Base-by-base conservation (phyloP, 2,113 vertebrate species). In the Notarius lentiginosus region DNA sequence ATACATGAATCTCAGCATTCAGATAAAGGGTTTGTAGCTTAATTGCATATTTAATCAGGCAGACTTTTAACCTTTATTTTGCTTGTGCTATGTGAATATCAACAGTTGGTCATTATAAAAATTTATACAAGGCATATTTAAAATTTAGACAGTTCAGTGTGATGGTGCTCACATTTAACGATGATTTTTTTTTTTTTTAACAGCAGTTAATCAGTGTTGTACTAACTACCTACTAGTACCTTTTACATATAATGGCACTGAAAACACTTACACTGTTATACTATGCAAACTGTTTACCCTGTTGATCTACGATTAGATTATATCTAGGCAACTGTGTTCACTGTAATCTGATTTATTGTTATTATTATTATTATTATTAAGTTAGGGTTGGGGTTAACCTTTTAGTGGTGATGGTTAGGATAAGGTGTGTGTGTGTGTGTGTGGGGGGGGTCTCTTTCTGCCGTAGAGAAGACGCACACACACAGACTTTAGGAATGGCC, bases 11-110 rank as follows among this genome's bases (percentile, higher is more conserved):
- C 41, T 76, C 49, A 66, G 77, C 66, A 5, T 47, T 24, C 34
- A 65, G 63, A 58, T 63, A 79, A 60, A 86, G 41, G n/a, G n/a
- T 17, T 79, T 81, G 55, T 41, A 61, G 9, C 56, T 61, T 81
- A 61, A 68, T 15, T 82, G 20, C 12, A 24, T 68, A 51, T 83
- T 51, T 53, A 68, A n/a, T 65, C 41, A 66, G 1, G 3, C 6
- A 53, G 20, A 10, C 53, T 66, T 41, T 27, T 53, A 82, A 83
- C n/a, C 66, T n/a, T 27, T 22, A 49, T 41, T 34, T 65, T 51
- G 12, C 24, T 80, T 22, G 14, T 55, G 72, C 2, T 49, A 9
- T 65, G 11, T 49, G 58, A n/a, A 15, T 79, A 53, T 55, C 24
- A 72, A 6, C 15, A 1, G 0, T 70, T 66, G 27, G 24, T 76